Percentiles rank a stretch among this genome's conserved stretches.
Conservation (phyloP, 2,113 vertebrate species). For the human region GRCh38 chr3:54129501-54130000, state of each 20-base stretch:
- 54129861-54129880: not conserved
- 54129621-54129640: constrained; percentile 76
- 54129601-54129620: constrained; percentile 69
- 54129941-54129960: not conserved
- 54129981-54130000: not conserved
- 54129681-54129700: constrained; percentile 73
- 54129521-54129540: constrained; percentile 67
- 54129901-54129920: not conserved
- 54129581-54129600: constrained; percentile 71
- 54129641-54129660: constrained; percentile 83
- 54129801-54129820: constrained; percentile 68
- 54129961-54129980: not conserved
- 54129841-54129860: not conserved
- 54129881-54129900: constrained; percentile 46
- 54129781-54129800: constrained; percentile 74
- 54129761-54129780: constrained; percentile 76
- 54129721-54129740: constrained; percentile 54
- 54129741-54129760: constrained; percentile 72
- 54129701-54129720: constrained; percentile 55
- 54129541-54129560: constrained; percentile 64
- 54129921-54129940: constrained; percentile 27
- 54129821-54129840: constrained; percentile 50
- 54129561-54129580: constrained; percentile 72
- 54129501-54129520: constrained; percentile 25
- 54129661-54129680: constrained; percentile 80